A percentile compares a stretch with the other conserved stretches of the same genome.
phyloP scores from a whole-genome alignment of 2,888 invertebrate species.

The Agrochola macilenta region DNA sequence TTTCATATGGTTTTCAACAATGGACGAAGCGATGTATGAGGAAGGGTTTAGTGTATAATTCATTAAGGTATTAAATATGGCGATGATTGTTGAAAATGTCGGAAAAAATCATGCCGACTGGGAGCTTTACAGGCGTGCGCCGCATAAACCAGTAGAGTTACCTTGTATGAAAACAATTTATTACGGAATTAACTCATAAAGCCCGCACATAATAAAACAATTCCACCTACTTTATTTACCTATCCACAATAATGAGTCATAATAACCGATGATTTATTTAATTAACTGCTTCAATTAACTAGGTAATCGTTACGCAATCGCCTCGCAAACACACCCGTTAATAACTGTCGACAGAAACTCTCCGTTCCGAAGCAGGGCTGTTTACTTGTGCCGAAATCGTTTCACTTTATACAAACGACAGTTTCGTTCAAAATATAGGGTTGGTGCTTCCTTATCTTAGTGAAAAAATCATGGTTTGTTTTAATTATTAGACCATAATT shows the following conservation, averaged over 20 bases:
- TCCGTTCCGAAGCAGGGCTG: slow-evolving; percentile 35
- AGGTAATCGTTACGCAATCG: slow-evolving; percentile 30
- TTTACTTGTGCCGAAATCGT: slow-evolving; percentile 58
- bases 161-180: too few species aligned
- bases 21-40: too few species aligned
- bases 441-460: slow-evolving; percentile 14
- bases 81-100: too few species aligned
- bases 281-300: slow-evolving; percentile 14
- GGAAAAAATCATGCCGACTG: too few species aligned
- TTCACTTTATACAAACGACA: slow-evolving; percentile 56
- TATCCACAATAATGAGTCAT: neutral
- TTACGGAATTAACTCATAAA: too few species aligned
- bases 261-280: slow-evolving; percentile 13
- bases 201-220: too few species aligned
- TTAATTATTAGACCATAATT: neutral
- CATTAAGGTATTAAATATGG: too few species aligned
- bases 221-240: neutral
- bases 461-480: neutral
- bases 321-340: slow-evolving; percentile 31
- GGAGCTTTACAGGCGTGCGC: too few species aligned
- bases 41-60: too few species aligned
- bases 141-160: too few species aligned
- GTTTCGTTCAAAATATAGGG: slow-evolving; percentile 49
- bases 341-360: slow-evolving; percentile 43
- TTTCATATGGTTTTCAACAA: too few species aligned